These are phyloP conservation scores for Tetrapedia diversipes DNA, from an alignment of 2,888 invertebrate species.

Conservation along the genomic window DNA sequence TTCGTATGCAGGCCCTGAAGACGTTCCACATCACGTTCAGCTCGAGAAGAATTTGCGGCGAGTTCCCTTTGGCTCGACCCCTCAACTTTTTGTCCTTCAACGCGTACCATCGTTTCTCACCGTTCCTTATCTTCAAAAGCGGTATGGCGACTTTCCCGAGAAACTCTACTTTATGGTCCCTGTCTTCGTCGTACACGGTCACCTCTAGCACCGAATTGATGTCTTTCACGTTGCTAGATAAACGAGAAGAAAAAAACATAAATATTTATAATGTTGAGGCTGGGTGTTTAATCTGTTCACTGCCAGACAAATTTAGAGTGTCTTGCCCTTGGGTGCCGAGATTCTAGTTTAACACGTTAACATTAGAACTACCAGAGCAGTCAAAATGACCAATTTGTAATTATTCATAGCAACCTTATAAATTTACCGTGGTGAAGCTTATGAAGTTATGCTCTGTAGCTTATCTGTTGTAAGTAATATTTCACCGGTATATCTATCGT, in stretches of 20 bases:
- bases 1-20: constrained; percentile 95
- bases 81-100: constrained; percentile 97
- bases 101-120: constrained; percentile 97
- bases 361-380: no score
- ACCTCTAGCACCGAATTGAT: constrained; percentile 97
- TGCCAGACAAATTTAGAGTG: no score
- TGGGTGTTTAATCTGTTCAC: no score
- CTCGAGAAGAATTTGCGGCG: constrained; percentile 95
- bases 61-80: constrained; percentile 94
- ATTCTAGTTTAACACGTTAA: no score
- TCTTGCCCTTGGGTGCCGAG: no score
- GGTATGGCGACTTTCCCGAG: constrained; percentile 96
- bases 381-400: no score
- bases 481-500: no score
- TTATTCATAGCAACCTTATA: no score
- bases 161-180: constrained; percentile 99
- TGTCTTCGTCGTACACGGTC: constrained; percentile 98
- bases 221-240: constrained; percentile 94
- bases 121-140: constrained; percentile 92
- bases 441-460: no score
- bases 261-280: no score
- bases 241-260: not conserved
- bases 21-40: constrained; percentile 97
- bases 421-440: no score
- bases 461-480: no score